Base-by-base conservation (phyloP, 1,140 invertebrate species). In the Zaprionus vittiger region DNA sequence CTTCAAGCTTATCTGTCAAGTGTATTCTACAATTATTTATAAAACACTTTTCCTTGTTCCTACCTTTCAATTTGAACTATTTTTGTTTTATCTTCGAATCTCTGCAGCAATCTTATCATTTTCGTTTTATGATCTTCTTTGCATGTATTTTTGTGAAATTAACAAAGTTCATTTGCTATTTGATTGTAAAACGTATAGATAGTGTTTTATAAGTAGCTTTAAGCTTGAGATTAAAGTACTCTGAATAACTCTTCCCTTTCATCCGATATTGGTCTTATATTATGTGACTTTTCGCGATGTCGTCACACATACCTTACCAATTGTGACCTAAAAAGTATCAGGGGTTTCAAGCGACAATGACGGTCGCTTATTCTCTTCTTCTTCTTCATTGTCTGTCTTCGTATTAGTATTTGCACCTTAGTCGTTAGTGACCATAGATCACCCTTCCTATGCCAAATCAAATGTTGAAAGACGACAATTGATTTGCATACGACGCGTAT, bases 401-500 rank as follows among this genome's bases (percentile, higher is more conserved):
- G 57, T 49, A 44, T 79, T 72, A 11, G 31, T 34, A 60, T 61
- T 73, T 72, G 34, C 59, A 59, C 55, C 61, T 70, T 26, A 28
- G 34, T 65, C 47, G 63, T 69, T 76, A 41, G 17, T 61, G 65
- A 57, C 44, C 54, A 73, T 64, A 49, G 76, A 65, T 65, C 79
- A 85, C 82, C 79, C 78, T 84, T 70, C 49, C 54, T 67, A 68
- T 61, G 63, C 14, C 55, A 37, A 41, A 64, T 44, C 47, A 49
- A 22, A 55, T 72, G 31, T 34, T 9, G 41, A 28, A 74, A 34
- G 56, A 31, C 60, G 66, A 59, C 49, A 20, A 60, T 24, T 12
- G 44, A 86, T 86, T 86, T 78, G 80, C 83, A 87, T 83, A 66
- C 22, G 52, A 52, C 47, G 47, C 20, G 47, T 14, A 52, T 14